Evolutionary conservation across 2,113 vertebrate genomes (phyloP).

Genomic region (Peromyscus californicus): DNA sequence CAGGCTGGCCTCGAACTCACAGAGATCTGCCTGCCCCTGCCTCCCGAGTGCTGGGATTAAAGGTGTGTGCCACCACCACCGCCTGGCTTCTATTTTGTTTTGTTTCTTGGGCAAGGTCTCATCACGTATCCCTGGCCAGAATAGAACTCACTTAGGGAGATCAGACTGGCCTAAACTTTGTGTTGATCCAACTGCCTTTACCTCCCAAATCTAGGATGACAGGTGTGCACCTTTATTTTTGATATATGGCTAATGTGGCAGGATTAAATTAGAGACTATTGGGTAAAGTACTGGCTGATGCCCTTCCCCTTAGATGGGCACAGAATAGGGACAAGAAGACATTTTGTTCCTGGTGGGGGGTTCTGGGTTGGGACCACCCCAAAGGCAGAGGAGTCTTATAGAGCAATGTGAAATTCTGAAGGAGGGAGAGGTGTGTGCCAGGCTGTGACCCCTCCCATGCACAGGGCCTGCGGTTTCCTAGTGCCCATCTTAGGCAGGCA

Average conservation of each 20-base stretch:
- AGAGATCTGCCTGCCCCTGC: too few species aligned
- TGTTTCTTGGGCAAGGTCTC: background rate
- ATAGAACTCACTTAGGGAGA: background rate
- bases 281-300: background rate
- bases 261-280: background rate
- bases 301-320: background rate
- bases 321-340: background rate
- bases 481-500: conserved; percentile 69
- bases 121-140: background rate
- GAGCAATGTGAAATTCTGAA: too few species aligned
- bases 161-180: background rate
- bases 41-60: too few species aligned
- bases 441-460: conserved; percentile 7
- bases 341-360: background rate
- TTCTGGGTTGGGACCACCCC: background rate
- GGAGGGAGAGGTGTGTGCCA: background rate
- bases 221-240: background rate
- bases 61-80: too few species aligned
- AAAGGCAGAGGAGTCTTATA: background rate
- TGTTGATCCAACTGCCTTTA: background rate
- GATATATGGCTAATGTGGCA: background rate
- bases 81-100: background rate
- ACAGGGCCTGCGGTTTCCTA: conserved; percentile 38
- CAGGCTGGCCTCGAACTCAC: too few species aligned
- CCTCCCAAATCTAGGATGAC: background rate